Percentiles rank a stretch among this genome's conserved stretches.
These are phyloP conservation scores for Pseudopleuronectes americanus DNA, from an alignment of 2,797 vertebrate genomes.

Conservation along the genomic window DNA sequence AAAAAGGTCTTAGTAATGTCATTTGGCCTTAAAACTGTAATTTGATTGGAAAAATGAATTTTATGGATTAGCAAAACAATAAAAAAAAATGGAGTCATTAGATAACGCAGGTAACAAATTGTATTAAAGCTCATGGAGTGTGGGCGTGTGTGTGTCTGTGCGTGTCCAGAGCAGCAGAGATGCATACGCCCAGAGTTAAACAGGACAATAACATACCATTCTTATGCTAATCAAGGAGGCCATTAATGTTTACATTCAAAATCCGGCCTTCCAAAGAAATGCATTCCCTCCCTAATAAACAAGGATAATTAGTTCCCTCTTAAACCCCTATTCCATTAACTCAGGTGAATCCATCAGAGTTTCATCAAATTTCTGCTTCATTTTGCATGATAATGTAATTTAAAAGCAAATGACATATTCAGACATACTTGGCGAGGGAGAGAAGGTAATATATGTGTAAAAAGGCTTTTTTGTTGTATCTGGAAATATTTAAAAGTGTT, in stretches of 20 bases:
- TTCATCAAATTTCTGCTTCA: constrained; percentile 85
- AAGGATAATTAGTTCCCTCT: constrained; percentile 87
- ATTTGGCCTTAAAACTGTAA: constrained; percentile 67
- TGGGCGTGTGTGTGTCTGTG: constrained; percentile 34
- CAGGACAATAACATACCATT: constrained; percentile 84
- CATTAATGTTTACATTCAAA: constrained; percentile 89
- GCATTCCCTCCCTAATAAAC: constrained; percentile 82
- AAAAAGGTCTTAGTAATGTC: constrained; percentile 55
- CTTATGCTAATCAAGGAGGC: constrained; percentile 87
- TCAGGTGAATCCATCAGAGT: constrained; percentile 86
- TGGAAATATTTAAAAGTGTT: constrained; percentile 75
- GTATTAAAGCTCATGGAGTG: constrained; percentile 62
- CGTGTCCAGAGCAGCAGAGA: constrained; percentile 72
- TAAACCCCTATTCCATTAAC: constrained; percentile 90
- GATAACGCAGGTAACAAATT: constrained; percentile 81
- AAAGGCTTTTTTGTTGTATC: constrained; percentile 63
- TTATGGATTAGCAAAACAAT: constrained; percentile 77
- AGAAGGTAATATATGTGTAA: constrained; percentile 69
- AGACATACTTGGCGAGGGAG: constrained; percentile 66
- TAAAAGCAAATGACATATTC: constrained; percentile 85
- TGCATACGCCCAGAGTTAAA: constrained; percentile 79
- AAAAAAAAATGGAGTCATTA: constrained; percentile 72
- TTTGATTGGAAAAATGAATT: constrained; percentile 78
- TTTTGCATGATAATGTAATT: constrained; percentile 87
- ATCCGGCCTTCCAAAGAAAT: constrained; percentile 80